Evolutionary conservation across 2,797 vertebrate species (phyloP), one percentile per base, ranked within the genome.

Genomic region (Poliocrania exsul): DNA sequence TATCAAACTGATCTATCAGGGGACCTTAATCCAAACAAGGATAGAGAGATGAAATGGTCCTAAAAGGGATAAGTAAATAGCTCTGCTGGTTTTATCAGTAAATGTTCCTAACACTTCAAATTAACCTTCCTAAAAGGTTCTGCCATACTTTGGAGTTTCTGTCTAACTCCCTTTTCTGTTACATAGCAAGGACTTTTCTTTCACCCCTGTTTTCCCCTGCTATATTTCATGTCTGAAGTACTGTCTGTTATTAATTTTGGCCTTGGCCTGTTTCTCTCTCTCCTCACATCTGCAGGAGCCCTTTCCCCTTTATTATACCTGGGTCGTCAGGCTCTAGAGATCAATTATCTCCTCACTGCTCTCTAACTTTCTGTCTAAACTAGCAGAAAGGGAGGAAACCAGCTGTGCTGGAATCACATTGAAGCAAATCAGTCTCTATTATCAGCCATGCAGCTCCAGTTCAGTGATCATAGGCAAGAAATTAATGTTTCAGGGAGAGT

Each of bases 201-300:
- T 85, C 57, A 80, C 72, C 78, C 40, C 31, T 64, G 28, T 64
- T 81, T 86, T 78, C 51, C 78, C 77, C 75, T 40, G 26, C 89
- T 72, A 33, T 82, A 92, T 95, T 90, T 95, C 66, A 87, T 74
- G 72, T 83, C 81, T 84, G 70, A 54, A 90, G 58, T 70, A 75
- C 75, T 92, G 83, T 74, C 96, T 97, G 95, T 75, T 97, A 91
- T 73, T 97, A 88, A 96, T 97, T 97, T 95, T 72, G 57, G 80
- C 73, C 47, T 95, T 92, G 84, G 92, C 81, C 78, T 79, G 82
- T 88, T 94, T 92, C 83, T 74, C 37, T 85, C 78, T 74, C 84
- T 81, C 86, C 81, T 92, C 87, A 89, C 96, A 96, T 96, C 93
- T 96, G 95, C 89, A 91, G 81, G 89, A 95, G 87, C 90, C 93